Evolutionary conservation across 2,797 vertebrate species (phyloP), one percentile per base, ranked within the genome.

Genomic region (Mycteria americana): DNA sequence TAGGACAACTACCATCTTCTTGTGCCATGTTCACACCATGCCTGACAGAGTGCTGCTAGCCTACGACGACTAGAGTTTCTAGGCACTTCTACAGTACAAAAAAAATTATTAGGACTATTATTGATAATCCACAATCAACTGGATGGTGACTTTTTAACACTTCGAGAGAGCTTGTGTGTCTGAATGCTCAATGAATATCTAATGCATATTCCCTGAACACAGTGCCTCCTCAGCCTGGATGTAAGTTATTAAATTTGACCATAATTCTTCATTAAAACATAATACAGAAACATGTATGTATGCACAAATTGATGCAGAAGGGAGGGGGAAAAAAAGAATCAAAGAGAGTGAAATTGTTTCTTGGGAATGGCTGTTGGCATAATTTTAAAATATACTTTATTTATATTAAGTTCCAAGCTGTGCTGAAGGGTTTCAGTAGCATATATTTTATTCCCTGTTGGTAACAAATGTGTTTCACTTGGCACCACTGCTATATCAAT

Each of bases 401-500:
- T 95, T 90, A 93, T 78, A 94, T 88, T 62, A 94, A 92, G 46
- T 73, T 95, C 83, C 57, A 96, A 96, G 87, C 95, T 84, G 73
- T 79, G 85, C 81, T 95, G 78, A 95, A 95, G 68, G 60, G 89
- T 92, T 96, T 97, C 93, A 89, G 95, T 97, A 93, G 97, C 95
- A 85, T 93, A 84, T 76, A 94, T 92, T 93, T 91, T 94, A 98
- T 97, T 96, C 95, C 96, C 94, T 50, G n/a, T 89, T 79, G 85
- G 92, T 73, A 91, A 94, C 93, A 97, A 95, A 95, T 85, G 63
- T 97, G 97, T 97, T 98, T 98, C 95, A 95, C 94, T 97, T 97
- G 93, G 92, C 96, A 93, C 94, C 79, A 89, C 86, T 88, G 89
- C 95, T 95, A 89, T 93, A 95, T 97, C 97, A 97, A 95, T 96